A percentile compares a stretch with the other conserved stretches of the same genome.
phyloP scores from a whole-genome alignment of 2,113 vertebrate genomes.

The Uria lomvia region DNA sequence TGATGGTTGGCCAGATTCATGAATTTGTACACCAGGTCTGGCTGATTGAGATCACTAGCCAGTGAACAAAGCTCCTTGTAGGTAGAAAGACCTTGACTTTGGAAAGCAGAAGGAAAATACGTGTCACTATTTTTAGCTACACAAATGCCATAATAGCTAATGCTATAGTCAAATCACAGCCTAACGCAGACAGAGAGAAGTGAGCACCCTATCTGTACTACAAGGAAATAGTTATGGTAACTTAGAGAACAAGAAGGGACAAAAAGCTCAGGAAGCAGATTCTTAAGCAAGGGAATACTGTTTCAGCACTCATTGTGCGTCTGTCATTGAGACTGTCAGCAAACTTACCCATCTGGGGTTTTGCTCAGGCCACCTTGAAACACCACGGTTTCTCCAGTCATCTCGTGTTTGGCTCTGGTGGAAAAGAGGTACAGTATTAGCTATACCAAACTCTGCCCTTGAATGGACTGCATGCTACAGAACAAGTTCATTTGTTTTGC shows the following conservation, averaged over 20 bases:
- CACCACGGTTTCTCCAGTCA: slow-evolving; percentile 92
- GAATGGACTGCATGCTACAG: neutral
- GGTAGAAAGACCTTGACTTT: slow-evolving; percentile 92
- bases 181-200: neutral
- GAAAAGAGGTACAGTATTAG: slow-evolving; percentile 18
- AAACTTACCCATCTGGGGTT: slow-evolving; percentile 92
- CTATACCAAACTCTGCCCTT: neutral
- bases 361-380: slow-evolving; percentile 94
- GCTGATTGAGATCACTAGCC: slow-evolving; percentile 97
- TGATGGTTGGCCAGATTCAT: slow-evolving; percentile 99
- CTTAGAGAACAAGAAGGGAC: neutral
- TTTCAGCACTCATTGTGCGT: neutral
- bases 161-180: neutral
- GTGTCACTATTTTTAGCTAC: neutral
- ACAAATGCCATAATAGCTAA: neutral
- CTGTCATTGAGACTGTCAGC: neutral
- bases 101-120: slow-evolving; percentile 36
- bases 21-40: slow-evolving; percentile 97
- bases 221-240: neutral
- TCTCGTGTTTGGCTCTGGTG: slow-evolving; percentile 84
- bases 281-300: neutral
- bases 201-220: neutral
- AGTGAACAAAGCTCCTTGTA: slow-evolving; percentile 98
- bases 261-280: neutral
- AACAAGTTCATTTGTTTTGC: neutral